Conservation (phyloP, 2,888 invertebrate species). For the Chromoteleia sp. region DNA sequence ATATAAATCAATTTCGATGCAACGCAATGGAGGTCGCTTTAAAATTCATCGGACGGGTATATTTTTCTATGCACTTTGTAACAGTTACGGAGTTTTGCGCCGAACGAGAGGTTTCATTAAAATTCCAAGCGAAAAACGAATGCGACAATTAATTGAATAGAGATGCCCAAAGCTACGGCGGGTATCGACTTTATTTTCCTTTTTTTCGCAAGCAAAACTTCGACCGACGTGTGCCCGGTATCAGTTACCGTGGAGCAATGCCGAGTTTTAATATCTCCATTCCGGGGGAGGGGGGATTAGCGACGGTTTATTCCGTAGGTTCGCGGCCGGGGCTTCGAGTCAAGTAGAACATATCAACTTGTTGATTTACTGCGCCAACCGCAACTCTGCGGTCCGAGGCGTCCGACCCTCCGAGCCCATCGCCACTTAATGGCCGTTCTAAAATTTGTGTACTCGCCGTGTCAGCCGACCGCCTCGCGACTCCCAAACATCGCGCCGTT, state of each 20-base stretch:
- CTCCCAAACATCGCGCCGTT: constrained; percentile 11
- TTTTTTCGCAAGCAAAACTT: constrained; percentile 37
- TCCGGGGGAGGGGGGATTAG: constrained; percentile 13
- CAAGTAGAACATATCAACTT: constrained; percentile 81
- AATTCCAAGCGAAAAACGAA: constrained; percentile 46
- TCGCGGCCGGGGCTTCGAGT: constrained; percentile 55
- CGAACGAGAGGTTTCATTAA: constrained; percentile 44
- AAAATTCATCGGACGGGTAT: constrained; percentile 33
- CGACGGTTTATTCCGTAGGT: constrained; percentile 29
- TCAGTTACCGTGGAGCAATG: constrained; percentile 16
- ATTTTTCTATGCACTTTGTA: constrained; percentile 44
- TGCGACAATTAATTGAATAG: constrained; percentile 54
- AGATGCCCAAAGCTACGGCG: constrained; percentile 30
- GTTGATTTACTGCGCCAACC: constrained; percentile 82
- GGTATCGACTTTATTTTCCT: constrained; percentile 36
- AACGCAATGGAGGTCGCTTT: constrained; percentile 17
- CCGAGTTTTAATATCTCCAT: constrained; percentile 51
- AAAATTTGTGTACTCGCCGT: constrained; percentile 72
- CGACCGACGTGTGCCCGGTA: constrained; percentile 22
- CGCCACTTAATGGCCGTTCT: constrained; percentile 77
- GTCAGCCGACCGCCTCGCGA: constrained; percentile 33
- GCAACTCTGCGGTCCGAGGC: constrained; percentile 76
- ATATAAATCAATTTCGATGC: constrained; percentile 25
- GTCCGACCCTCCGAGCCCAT: constrained; percentile 76
- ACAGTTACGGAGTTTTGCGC: constrained; percentile 28